Evolutionary conservation across 2,113 vertebrate genomes (phyloP).

Genomic region (Indri indri): DNA sequence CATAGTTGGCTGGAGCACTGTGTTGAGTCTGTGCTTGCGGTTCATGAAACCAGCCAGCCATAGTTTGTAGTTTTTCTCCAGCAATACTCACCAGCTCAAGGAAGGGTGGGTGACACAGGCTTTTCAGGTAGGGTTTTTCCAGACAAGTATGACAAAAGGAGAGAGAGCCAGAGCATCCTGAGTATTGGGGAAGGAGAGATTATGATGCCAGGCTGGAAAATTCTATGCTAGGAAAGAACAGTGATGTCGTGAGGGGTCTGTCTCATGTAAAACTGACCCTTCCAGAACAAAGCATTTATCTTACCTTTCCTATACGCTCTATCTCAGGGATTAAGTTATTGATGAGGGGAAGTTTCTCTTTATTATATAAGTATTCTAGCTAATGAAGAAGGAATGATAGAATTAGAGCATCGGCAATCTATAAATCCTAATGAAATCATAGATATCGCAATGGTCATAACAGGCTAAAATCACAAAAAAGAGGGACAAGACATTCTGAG

Average conservation of each 20-base stretch:
- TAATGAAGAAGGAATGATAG: not conserved
- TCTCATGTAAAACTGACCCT: not conserved
- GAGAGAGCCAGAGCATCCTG: not conserved
- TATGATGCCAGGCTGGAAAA: not conserved
- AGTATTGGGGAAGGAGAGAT: not conserved
- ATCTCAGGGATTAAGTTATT: not conserved
- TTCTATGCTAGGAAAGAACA: not conserved
- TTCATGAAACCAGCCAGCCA: not conserved
- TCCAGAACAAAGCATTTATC: not conserved
- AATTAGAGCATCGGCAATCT: not conserved
- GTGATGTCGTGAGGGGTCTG: not conserved
- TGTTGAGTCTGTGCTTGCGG: not conserved
- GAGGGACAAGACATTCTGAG: not conserved
- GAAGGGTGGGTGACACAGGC: not conserved
- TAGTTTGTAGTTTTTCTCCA: not conserved
- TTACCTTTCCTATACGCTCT: not conserved
- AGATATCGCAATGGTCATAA: not conserved
- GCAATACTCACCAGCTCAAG: not conserved
- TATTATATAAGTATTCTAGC: not conserved
- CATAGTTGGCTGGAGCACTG: too few species aligned
- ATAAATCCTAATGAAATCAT: not conserved
- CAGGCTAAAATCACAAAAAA: not conserved
- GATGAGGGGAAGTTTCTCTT: not conserved
- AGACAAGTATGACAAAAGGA: not conserved
- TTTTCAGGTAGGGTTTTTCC: not conserved